A percentile compares a stretch with the other conserved stretches of the same genome.
Evolutionary conservation across 92 coral and sea anemone genomes (phyloP).

Genomic region (Parazoanthus atlanticus): DNA sequence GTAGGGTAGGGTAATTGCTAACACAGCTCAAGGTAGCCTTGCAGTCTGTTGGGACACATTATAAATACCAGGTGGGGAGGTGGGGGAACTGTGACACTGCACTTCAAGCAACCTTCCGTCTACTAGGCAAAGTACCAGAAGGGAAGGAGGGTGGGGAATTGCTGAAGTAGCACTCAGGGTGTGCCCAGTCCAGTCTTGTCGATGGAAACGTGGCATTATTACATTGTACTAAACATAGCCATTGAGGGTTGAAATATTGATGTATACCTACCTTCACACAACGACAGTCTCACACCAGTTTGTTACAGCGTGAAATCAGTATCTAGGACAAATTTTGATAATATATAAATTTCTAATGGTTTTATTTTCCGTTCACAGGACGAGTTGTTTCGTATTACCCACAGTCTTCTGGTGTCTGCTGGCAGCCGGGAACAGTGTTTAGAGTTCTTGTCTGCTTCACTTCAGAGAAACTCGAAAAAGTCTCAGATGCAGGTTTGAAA

Average conservation of each 20-base stretch:
- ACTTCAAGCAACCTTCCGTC: slow-evolving; percentile 64
- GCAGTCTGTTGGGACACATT: no score
- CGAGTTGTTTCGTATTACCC: slow-evolving; percentile 84
- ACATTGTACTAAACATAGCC: no score
- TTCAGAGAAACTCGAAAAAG: slow-evolving; percentile 81
- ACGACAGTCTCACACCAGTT: neutral
- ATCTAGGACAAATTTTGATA: neutral
- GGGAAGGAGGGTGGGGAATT: neutral
- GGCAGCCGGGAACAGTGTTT: slow-evolving; percentile 89
- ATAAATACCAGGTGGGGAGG: no score
- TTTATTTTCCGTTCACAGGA: slow-evolving; percentile 44
- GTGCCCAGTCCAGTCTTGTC: no score
- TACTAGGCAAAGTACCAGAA: slow-evolving; percentile 63
- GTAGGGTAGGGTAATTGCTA: neutral
- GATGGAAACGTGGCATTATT: no score
- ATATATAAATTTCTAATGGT: neutral
- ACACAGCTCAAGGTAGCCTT: no score
- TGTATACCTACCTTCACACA: neutral
- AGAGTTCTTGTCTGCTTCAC: slow-evolving; percentile 73
- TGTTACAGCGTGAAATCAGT: neutral
- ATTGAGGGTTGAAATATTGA: no score
- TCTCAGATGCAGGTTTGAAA: slow-evolving; percentile 88
- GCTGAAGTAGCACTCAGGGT: slow-evolving; percentile 58
- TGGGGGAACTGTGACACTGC: slow-evolving; percentile 31
- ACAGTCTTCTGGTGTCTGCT: slow-evolving; percentile 87